Percentiles rank a stretch among this genome's conserved stretches.
phyloP scores from a whole-genome alignment of 1,140 invertebrate species.

The Panagrolaimus sp. region DNA sequence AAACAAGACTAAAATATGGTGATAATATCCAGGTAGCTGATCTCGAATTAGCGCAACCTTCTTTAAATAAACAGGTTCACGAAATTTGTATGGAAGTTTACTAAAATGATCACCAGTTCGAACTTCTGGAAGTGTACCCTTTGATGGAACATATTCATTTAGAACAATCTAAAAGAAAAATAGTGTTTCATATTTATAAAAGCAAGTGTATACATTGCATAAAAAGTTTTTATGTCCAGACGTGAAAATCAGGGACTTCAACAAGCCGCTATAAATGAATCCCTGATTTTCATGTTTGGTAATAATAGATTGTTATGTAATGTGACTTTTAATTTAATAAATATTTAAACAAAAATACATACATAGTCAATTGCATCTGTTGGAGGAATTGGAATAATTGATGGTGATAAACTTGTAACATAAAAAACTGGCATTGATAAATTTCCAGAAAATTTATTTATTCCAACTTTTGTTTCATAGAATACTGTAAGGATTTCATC shows the following conservation, averaged over 20 bases:
- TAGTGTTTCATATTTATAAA: not conserved
- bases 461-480: constrained; percentile 36
- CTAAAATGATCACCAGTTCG: constrained; percentile 39
- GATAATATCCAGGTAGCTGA: constrained; percentile 30
- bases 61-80: constrained; percentile 36
- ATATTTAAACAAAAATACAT: too few species aligned
- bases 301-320: too few species aligned
- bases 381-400: constrained; percentile 34
- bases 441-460: constrained; percentile 39
- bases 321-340: too few species aligned
- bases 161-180: constrained; percentile 33
- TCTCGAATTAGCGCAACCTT: constrained; percentile 33
- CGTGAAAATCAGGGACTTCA: too few species aligned
- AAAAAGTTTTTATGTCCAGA: too few species aligned
- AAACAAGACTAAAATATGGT: constrained; percentile 35
- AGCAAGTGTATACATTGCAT: too few species aligned
- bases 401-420: constrained; percentile 38
- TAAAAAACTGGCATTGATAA: constrained; percentile 43
- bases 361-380: constrained; percentile 36
- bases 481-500: not conserved
- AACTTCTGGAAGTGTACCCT: constrained; percentile 34
- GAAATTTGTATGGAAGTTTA: constrained; percentile 34
- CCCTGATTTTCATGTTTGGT: too few species aligned
- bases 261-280: too few species aligned
- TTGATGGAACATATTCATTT: constrained; percentile 34